These are phyloP conservation scores for Scaptomyza polygonia DNA, from an alignment of 2,888 invertebrate genomes.

Conservation along the genomic window DNA sequence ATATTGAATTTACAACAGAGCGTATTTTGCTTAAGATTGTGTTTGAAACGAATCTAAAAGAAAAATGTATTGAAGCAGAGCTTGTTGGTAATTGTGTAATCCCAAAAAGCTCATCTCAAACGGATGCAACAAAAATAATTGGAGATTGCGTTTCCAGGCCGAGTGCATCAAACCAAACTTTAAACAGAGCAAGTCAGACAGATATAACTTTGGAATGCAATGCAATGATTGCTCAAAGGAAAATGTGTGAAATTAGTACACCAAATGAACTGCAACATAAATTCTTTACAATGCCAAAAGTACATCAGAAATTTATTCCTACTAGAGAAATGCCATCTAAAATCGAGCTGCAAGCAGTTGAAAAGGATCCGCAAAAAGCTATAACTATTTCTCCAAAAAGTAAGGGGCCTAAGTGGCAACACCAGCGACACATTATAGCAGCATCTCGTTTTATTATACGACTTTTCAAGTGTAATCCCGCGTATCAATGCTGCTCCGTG, in stretches of 20 bases:
- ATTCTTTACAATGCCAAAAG: too few species aligned
- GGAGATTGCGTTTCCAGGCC: not conserved
- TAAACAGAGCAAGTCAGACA: too few species aligned
- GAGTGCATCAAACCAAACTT: not conserved
- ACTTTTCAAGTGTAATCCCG: constrained; percentile 50
- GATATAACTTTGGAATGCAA: too few species aligned
- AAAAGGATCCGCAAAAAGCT: not conserved
- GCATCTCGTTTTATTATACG: constrained; percentile 42
- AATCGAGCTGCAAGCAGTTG: too few species aligned
- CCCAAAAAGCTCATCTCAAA: not conserved
- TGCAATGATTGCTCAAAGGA: too few species aligned
- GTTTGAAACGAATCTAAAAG: not conserved
- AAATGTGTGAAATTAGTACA: not conserved
- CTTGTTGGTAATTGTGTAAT: not conserved
- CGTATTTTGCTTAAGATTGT: not conserved
- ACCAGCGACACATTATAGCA: constrained; percentile 40
- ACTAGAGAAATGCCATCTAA: too few species aligned
- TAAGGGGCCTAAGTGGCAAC: constrained; percentile 10
- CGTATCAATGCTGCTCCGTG: constrained; percentile 16
- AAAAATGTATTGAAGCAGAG: not conserved
- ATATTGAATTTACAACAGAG: not conserved
- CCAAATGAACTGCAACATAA: not conserved
- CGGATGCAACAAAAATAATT: not conserved
- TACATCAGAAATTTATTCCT: not conserved
- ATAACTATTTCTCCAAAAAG: not conserved